A percentile compares a stretch with the other conserved stretches of the same genome.
These are phyloP conservation scores for Diadema setosum DNA, from an alignment of 35 echinoderm and acorn worm genomes.

Conservation along the genomic window DNA sequence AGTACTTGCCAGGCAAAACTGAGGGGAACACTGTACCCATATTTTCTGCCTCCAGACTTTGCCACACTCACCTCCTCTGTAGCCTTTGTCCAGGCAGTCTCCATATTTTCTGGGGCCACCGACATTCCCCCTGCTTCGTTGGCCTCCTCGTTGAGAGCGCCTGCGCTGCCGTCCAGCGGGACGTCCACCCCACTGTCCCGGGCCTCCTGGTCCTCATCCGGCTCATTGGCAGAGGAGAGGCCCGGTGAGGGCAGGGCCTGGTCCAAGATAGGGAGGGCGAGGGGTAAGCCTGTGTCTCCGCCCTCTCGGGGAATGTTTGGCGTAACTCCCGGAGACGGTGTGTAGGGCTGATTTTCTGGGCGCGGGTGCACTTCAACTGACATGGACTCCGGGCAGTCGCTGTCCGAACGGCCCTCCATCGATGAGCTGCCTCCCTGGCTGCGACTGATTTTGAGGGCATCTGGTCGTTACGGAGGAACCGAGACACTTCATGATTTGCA, in stretches of 20 bases:
- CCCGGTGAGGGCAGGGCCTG: conserved; percentile 10
- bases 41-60: too few relatives aligned
- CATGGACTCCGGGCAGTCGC: neutral
- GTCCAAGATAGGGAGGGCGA: neutral
- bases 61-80: neutral
- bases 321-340: too few relatives aligned
- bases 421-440: neutral
- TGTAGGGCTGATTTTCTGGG: neutral
- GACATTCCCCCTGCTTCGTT: neutral
- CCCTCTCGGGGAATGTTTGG: neutral
- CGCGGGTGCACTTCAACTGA: neutral
- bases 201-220: neutral
- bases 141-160: neutral
- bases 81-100: neutral
- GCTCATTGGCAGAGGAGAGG: conserved; percentile 6
- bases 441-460: neutral
- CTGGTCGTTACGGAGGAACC: neutral
- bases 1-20: neutral
- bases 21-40: neutral
- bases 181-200: conserved; percentile 9
- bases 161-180: neutral
- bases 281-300: neutral
- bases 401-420: neutral
- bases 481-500: neutral
- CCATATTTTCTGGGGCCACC: neutral